Evolutionary conservation across 2,797 vertebrate species (phyloP).

Genomic region (Acrossocheilus wenchowensis): DNA sequence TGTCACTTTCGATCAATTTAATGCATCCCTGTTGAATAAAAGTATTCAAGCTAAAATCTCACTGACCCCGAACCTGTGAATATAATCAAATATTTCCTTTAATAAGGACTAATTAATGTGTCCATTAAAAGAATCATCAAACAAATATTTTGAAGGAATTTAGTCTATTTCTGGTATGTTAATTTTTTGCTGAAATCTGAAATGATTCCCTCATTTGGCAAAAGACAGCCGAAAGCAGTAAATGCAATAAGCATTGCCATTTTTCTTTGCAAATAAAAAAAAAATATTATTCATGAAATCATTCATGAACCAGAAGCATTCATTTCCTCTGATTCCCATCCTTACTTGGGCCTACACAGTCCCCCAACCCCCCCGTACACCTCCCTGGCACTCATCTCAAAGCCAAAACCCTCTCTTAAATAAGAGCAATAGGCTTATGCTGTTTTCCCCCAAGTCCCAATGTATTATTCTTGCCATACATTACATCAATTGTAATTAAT

Average conservation of each 20-base stretch:
- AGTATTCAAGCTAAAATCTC: background rate
- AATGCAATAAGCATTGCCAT: background rate
- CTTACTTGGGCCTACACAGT: background rate
- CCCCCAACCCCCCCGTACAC: constrained; percentile 6
- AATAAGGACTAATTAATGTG: background rate
- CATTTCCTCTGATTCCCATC: background rate
- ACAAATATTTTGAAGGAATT: background rate
- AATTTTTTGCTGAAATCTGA: background rate
- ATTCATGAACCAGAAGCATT: background rate
- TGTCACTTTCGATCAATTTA: background rate
- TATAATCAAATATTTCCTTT: background rate
- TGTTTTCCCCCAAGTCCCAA: constrained; percentile 64
- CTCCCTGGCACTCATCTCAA: constrained; percentile 30
- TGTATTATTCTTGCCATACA: constrained; percentile 77
- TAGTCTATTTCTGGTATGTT: background rate
- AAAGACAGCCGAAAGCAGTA: background rate
- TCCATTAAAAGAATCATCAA: background rate
- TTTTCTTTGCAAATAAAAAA: background rate
- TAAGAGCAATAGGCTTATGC: constrained; percentile 47
- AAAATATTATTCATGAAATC: background rate
- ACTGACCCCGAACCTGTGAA: background rate
- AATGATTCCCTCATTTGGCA: background rate
- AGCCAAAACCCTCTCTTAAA: constrained; percentile 33
- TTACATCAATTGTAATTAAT: constrained; percentile 80
- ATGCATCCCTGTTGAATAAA: background rate